Percentiles rank a stretch among this genome's conserved stretches.
Conservation (phyloP, 2,888 invertebrate genomes). For the Aphrophora alni region DNA sequence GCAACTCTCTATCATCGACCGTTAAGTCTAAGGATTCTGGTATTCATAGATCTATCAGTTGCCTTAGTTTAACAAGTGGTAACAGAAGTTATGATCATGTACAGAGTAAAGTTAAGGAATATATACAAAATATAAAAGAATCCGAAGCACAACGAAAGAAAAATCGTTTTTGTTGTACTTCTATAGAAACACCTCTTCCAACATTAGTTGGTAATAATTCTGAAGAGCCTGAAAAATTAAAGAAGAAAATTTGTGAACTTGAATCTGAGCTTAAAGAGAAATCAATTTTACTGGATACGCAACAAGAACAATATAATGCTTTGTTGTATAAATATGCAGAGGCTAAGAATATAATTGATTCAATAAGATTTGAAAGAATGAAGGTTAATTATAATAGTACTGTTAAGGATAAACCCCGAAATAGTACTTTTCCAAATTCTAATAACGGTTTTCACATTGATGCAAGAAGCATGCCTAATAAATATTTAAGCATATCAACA, state of each 20-base stretch:
- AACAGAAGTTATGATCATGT: slow-evolving; percentile 51
- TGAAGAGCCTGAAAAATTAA: slow-evolving; percentile 18
- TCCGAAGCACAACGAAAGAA: slow-evolving; percentile 35
- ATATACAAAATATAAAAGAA: slow-evolving; percentile 50
- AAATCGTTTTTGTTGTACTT: neutral
- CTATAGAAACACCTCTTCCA: neutral
- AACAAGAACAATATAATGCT: slow-evolving; percentile 45
- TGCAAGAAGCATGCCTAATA: neutral
- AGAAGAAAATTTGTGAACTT: slow-evolving; percentile 34
- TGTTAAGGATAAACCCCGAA: neutral
- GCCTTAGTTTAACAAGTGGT: slow-evolving; percentile 46
- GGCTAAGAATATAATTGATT: slow-evolving; percentile 45
- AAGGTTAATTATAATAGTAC: slow-evolving; percentile 6
- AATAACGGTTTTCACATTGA: neutral
- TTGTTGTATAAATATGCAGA: slow-evolving; percentile 45
- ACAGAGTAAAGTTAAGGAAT: slow-evolving; percentile 52
- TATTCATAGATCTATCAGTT: slow-evolving; percentile 50
- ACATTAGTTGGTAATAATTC: neutral
- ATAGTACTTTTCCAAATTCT: neutral
- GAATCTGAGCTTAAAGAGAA: slow-evolving; percentile 44
- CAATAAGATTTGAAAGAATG: slow-evolving; percentile 37
- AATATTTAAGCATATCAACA: neutral
- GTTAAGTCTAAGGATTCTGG: slow-evolving; percentile 50
- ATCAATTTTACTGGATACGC: slow-evolving; percentile 39
- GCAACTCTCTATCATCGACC: slow-evolving; percentile 42